Base-by-base conservation (phyloP, 1,140 invertebrate genomes). In the Octopus bimaculoides region DNA sequence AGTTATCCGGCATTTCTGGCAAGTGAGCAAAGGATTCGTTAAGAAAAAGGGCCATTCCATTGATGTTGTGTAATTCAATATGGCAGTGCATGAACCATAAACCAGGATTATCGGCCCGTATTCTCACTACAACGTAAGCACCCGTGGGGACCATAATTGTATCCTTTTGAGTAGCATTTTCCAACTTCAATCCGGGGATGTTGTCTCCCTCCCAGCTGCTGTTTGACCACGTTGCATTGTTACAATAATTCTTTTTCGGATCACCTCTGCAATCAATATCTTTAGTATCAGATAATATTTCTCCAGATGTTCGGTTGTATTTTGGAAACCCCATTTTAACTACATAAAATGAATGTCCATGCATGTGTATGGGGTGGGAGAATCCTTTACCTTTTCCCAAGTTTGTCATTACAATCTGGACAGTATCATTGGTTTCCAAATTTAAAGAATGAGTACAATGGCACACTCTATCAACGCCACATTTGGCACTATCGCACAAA, bases 341-440 rank as follows among this genome's bases (percentile, higher is more conserved):
- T 1, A 95, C 91, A 84, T 93, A 92, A 87, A 95, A 95, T 84
- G 91, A 93, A 88, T 94, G 93, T 5, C 95, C 94, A 86, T 95
- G 94, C 4, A 95, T 87, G 88, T 95, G 94, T 84, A 94, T 94
- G 8, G 94, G 92, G 85, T 95, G 92, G 81, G 92, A 91, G 52
- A 82, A 80, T 78, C 93, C 92, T 7, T 92, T 83, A 4, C 79
- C 81, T 41, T 82, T 81, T 12, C 87, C 87, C 79, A 87, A 85
- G 56, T 87, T 85, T 10, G 87, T 80, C 7, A 88, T 7, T 0
- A 87, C 75, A 4, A 88, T 17, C 80, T 88, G 86, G 14, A n/a
- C n/a, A 4, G 77, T 78, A 52, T 86, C 85, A 12, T 81, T 81
- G 4, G 86, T 77, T 20, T 52, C 80, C 10, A 86, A 83, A 61